phyloP scores from a whole-genome alignment of 2,797 vertebrate genomes.

The Gobio occitaniae region DNA sequence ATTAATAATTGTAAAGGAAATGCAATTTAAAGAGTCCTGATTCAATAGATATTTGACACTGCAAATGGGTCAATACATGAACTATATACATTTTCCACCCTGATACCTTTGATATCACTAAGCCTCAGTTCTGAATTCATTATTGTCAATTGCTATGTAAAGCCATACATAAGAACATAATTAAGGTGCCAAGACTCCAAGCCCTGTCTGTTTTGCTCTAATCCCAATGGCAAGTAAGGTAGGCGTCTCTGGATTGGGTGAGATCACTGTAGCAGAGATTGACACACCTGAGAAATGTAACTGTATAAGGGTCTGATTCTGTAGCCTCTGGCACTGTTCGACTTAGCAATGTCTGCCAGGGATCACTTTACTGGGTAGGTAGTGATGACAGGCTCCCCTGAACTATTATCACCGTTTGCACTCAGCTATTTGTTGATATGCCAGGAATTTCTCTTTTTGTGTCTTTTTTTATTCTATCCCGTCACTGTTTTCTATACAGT shows the following conservation, averaged over 20 bases:
- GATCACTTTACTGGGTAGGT: slow-evolving; percentile 46
- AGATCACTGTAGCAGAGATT: slow-evolving; percentile 14
- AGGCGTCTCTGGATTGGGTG: slow-evolving; percentile 3
- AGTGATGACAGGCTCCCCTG: slow-evolving; percentile 58
- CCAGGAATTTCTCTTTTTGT: slow-evolving; percentile 55
- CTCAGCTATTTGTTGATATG: slow-evolving; percentile 58
- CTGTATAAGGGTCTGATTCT: slow-evolving; percentile 47
- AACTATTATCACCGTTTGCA: slow-evolving; percentile 59
- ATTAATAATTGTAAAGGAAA: not conserved
- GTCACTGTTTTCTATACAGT: slow-evolving; percentile 27
- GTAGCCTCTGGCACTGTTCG: slow-evolving; percentile 38
- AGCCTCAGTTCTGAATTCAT: slow-evolving; percentile 28
- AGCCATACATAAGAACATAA: slow-evolving; percentile 48
- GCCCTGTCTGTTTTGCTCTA: slow-evolving; percentile 31
- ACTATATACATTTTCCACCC: not conserved
- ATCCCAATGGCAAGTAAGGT: slow-evolving; percentile 29
- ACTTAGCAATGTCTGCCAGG: slow-evolving; percentile 42
- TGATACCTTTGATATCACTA: slow-evolving; percentile 42
- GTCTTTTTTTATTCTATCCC: slow-evolving; percentile 13
- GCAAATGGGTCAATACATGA: not conserved
- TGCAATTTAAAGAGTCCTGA: not conserved
- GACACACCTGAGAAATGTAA: slow-evolving; percentile 54
- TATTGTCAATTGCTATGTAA: slow-evolving; percentile 50
- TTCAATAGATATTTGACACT: slow-evolving; percentile 2
- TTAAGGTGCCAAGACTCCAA: slow-evolving; percentile 35